These are phyloP conservation scores for Sisyra terminalis DNA, from an alignment of 2,888 invertebrate species.

Conservation along the genomic window DNA sequence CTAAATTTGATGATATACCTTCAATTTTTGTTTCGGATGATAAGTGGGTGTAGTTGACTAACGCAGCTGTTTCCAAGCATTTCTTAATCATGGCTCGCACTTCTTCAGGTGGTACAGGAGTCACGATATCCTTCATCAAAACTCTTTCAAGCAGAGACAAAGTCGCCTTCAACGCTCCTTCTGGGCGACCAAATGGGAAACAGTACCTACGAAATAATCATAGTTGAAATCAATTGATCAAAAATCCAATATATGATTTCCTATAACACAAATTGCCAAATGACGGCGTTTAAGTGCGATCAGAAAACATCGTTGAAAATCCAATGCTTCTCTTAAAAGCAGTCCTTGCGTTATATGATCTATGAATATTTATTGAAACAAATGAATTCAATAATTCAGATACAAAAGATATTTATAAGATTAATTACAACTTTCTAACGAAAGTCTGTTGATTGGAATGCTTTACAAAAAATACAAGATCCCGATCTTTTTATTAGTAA, in stretches of 20 bases:
- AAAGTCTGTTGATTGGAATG: too few relatives aligned
- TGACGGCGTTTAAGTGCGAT: too few relatives aligned
- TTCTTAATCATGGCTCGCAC: constrained; percentile 92
- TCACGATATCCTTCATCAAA: constrained; percentile 97
- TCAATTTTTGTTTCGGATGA: constrained; percentile 96
- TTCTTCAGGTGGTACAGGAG: constrained; percentile 91
- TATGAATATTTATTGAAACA: too few relatives aligned
- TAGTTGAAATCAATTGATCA: neutral
- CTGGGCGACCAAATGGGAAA: constrained; percentile 97
- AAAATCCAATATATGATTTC: neutral
- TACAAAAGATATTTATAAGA: too few relatives aligned
- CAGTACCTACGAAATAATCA: constrained; percentile 50
- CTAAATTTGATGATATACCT: constrained; percentile 37
- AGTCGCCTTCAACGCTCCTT: constrained; percentile 94
- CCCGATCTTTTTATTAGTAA: too few relatives aligned
- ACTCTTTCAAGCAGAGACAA: constrained; percentile 91
- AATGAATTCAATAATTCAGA: too few relatives aligned
- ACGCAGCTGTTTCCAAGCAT: constrained; percentile 92
- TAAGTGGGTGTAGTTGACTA: constrained; percentile 91
- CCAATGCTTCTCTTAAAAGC: neutral
- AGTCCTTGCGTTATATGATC: too few relatives aligned
- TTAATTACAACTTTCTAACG: too few relatives aligned
- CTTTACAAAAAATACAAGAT: too few relatives aligned
- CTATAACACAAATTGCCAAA: constrained; percentile 12
- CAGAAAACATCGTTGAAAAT: neutral